Conservation (phyloP, 2,888 invertebrate species). For the Salticus scenicus region DNA sequence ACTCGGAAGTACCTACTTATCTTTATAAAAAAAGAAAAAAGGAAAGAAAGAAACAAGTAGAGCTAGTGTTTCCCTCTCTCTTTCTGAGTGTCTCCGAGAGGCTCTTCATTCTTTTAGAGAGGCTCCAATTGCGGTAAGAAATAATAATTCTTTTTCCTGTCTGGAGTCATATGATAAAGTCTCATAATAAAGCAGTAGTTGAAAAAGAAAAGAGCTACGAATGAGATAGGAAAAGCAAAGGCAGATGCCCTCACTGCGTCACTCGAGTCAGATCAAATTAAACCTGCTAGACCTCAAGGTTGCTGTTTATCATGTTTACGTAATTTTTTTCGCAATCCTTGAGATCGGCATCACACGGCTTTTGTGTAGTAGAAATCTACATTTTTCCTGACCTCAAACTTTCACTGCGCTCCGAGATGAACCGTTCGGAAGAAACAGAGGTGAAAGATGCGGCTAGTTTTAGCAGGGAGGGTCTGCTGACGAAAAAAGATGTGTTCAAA, state of each 20-base stretch:
- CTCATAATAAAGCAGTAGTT: neutral
- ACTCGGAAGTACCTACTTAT: no score
- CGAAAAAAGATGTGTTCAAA: conserved; percentile 46
- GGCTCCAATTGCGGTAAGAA: no score
- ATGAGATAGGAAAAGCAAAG: neutral
- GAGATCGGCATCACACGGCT: no score
- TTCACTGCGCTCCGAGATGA: neutral
- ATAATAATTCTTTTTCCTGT: no score
- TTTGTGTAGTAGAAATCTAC: no score
- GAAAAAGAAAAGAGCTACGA: neutral
- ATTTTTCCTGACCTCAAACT: neutral
- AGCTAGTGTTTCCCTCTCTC: no score
- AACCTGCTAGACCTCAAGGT: conserved; percentile 18
- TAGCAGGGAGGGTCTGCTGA: conserved; percentile 1
- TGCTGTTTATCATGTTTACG: conserved; percentile 23
- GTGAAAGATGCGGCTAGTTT: neutral
- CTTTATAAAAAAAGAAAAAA: no score
- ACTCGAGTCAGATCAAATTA: neutral
- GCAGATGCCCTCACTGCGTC: neutral
- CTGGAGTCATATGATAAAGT: neutral
- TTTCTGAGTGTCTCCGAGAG: no score
- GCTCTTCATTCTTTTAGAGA: no score
- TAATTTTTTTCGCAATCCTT: neutral
- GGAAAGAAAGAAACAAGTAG: no score
- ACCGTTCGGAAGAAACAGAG: neutral